phyloP scores from a whole-genome alignment of 2,888 invertebrate species.

The Rhamphomyia laevipes region DNA sequence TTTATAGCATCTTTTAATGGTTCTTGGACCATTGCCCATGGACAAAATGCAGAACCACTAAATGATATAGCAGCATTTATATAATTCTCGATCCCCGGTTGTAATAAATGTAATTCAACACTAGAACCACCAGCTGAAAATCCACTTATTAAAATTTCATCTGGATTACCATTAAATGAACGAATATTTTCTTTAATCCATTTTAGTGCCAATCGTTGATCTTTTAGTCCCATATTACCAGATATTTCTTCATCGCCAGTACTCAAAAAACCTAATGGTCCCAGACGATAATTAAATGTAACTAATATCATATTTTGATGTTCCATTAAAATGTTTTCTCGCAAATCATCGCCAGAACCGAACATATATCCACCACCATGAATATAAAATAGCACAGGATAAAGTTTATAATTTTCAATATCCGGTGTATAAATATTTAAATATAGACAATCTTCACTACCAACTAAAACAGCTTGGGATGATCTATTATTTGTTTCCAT shows the following conservation, averaged over 20 bases:
- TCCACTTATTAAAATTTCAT: slow-evolving; percentile 52
- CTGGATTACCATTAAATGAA: slow-evolving; percentile 57
- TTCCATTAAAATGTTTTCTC: slow-evolving; percentile 49
- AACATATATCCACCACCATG: slow-evolving; percentile 60
- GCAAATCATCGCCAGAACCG: slow-evolving; percentile 43
- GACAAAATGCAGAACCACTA: slow-evolving; percentile 52
- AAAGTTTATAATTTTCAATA: slow-evolving; percentile 20
- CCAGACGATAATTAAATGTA: slow-evolving; percentile 55
- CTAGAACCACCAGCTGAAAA: slow-evolving; percentile 63
- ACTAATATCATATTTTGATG: slow-evolving; percentile 48
- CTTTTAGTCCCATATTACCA: slow-evolving; percentile 62
- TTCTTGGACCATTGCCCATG: slow-evolving; percentile 45
- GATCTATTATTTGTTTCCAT: background rate
- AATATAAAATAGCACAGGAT: slow-evolving; percentile 52
- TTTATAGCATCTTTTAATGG: slow-evolving; percentile 47
- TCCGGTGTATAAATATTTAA: slow-evolving; percentile 47
- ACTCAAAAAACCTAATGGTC: slow-evolving; percentile 58
- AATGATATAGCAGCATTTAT: slow-evolving; percentile 40
- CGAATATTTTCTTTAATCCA: slow-evolving; percentile 57
- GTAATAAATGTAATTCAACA: slow-evolving; percentile 56
- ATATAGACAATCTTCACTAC: slow-evolving; percentile 25
- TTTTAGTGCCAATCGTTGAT: slow-evolving; percentile 54
- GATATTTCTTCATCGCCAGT: slow-evolving; percentile 55
- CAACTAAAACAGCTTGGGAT: background rate
- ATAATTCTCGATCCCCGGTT: slow-evolving; percentile 26